phyloP scores from a whole-genome alignment of 1,140 invertebrate genomes.

The Manduca sexta region DNA sequence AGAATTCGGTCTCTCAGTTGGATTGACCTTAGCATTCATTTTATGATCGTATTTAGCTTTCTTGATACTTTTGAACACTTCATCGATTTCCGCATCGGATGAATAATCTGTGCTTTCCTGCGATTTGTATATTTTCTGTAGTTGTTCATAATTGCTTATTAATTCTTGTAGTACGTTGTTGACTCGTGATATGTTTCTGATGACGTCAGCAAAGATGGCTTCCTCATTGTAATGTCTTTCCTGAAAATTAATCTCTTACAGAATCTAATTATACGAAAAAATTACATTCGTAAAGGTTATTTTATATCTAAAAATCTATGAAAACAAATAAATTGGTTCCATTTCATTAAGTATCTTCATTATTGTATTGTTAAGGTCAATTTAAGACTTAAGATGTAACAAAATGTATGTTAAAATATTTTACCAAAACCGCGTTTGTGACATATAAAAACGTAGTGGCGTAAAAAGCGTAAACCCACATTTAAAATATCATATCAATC shows the following conservation, averaged over 20 bases:
- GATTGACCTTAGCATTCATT: constrained; percentile 6
- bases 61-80: constrained; percentile 13
- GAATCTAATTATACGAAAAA: too few species aligned
- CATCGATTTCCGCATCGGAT: constrained; percentile 20
- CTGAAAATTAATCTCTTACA: not conserved
- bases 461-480: not conserved
- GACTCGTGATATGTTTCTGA: constrained; percentile 38
- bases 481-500: not conserved
- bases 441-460: not conserved
- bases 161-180: constrained; percentile 39
- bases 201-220: constrained; percentile 24
- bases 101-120: constrained; percentile 23
- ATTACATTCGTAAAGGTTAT: too few species aligned
- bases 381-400: too few species aligned
- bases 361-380: too few species aligned
- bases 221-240: constrained; percentile 3
- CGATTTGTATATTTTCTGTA: constrained; percentile 31
- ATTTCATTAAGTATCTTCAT: too few species aligned
- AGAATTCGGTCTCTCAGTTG: not conserved
- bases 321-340: too few species aligned
- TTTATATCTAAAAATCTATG: too few species aligned
- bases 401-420: not conserved
- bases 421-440: not conserved
- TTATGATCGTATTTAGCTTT: constrained; percentile 6
- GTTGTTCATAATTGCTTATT: constrained; percentile 37